Base-by-base conservation (phyloP, 2,797 vertebrate genomes). In the Anisognathus igniventris region DNA sequence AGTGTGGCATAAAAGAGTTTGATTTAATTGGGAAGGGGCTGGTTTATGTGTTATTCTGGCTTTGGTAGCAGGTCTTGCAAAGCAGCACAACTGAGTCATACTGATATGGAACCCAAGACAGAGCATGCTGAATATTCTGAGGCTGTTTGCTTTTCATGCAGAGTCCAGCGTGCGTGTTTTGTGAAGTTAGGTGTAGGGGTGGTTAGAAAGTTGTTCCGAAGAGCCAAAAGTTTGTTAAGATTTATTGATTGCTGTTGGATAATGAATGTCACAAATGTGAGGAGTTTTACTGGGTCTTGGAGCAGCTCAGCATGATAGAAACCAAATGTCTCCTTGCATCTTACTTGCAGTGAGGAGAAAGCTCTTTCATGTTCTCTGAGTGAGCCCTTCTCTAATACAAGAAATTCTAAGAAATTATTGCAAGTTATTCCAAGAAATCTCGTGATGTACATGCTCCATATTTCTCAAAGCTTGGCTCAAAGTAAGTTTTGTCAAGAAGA, bases 171-270 rank as follows among this genome's bases (percentile, higher is more conserved):
- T 39, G 40, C 74, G 54, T 66, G 51, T 25, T 83, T 78, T 91
- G 51, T 71, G 28, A 64, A 33, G 37, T 45, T 53, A 58, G 21
- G 68, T 58, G 33, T 83, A 13, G 74, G 64, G 14, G 20, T 76
- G 39, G 65, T 42, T 77, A 57, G 65, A 82, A 77, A 84, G 58
- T 64, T 88, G 33, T 77, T 35, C 4, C 83, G 70, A 90, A 71
- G 90, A 73, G 64, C 75, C 70, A 65, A 7, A 93, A 70, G 80
- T 92, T 94, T 94, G 66, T 91, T 94, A 95, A 80, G 75, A 23
- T 28, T 47, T 83, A 22, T 75, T 76, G 91, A 76, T 71, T 83
- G 74, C 62, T 78, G 27, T 82, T 94, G 73, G 86, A 73, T 92
- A 91, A 83, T 21, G 56, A 85, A 40, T 70, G 22, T 92, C 67